Evolutionary conservation across 37 sponge, comb jelly and placozoan species (phyloP).

Genomic region (Beroe forskalii): DNA sequence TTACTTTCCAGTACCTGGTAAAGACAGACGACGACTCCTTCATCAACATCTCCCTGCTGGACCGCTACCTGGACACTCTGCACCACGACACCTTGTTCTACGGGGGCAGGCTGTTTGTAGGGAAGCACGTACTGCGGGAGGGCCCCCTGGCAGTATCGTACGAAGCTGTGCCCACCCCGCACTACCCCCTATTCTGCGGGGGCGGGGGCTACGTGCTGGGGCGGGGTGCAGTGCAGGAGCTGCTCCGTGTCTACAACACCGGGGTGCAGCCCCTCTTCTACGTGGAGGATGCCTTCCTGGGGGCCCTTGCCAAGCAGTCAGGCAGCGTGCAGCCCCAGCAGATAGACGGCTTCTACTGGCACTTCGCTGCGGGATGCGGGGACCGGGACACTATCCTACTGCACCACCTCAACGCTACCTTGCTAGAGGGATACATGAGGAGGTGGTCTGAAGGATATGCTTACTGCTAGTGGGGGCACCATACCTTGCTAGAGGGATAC

Average conservation of each 20-base stretch:
- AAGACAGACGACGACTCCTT: neutral
- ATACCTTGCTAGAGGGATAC: no score
- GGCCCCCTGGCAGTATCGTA: neutral
- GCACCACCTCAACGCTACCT: neutral
- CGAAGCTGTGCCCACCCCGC: neutral
- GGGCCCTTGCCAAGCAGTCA: neutral
- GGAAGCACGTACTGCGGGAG: neutral
- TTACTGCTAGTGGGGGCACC: neutral
- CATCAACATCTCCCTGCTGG: neutral
- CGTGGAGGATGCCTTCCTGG: neutral
- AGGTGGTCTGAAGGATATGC: neutral
- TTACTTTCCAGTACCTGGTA: neutral
- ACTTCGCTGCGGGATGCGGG: neutral
- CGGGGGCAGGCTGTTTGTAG: neutral
- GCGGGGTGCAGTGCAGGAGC: neutral
- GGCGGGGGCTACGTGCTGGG: neutral
- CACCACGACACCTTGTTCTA: neutral
- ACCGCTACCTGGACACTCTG: neutral
- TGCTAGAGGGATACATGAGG: neutral
- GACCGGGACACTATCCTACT: neutral
- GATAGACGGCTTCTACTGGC: neutral
- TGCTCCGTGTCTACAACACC: neutral
- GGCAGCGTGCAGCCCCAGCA: neutral
- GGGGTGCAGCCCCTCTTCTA: conserved; percentile 28
- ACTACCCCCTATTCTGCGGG: neutral